phyloP scores from a whole-genome alignment of 64 coral and sea anemone species.

The Actinia equina region DNA sequence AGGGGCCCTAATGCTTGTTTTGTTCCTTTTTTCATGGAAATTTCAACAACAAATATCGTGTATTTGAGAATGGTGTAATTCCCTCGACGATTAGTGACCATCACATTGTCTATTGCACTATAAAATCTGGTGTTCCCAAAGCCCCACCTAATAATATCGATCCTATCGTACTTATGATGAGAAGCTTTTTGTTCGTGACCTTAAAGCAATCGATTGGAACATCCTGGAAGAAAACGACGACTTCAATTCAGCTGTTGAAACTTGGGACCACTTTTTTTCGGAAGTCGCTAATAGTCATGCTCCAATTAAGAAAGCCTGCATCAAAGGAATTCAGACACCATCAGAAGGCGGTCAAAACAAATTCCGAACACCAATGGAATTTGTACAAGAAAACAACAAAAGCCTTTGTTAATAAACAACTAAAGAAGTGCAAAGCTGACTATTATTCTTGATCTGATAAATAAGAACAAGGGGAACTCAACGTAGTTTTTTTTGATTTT shows the following conservation, averaged over 20 bases:
- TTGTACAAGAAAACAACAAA: background rate
- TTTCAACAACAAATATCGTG: background rate
- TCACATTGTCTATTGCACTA: background rate
- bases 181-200: background rate
- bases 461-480: background rate
- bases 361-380: background rate
- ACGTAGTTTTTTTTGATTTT: too few relatives aligned
- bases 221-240: background rate
- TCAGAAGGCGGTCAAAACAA: background rate
- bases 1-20: too few relatives aligned
- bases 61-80: conserved; percentile 14
- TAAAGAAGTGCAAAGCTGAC: too few relatives aligned
- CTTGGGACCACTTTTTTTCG: conserved; percentile 52
- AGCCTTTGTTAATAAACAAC: too few relatives aligned
- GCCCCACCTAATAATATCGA: background rate
- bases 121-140: background rate
- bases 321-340: conserved; percentile 39
- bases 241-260: conserved; percentile 9
- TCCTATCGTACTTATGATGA: background rate
- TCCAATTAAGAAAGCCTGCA: conserved; percentile 32
- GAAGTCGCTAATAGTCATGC: conserved; percentile 43
- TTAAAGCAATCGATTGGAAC: background rate
- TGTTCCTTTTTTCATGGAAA: too few relatives aligned
- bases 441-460: too few relatives aligned
- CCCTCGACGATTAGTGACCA: background rate